Base-by-base conservation (phyloP, 2,888 invertebrate species). In the Patella caerulea region DNA sequence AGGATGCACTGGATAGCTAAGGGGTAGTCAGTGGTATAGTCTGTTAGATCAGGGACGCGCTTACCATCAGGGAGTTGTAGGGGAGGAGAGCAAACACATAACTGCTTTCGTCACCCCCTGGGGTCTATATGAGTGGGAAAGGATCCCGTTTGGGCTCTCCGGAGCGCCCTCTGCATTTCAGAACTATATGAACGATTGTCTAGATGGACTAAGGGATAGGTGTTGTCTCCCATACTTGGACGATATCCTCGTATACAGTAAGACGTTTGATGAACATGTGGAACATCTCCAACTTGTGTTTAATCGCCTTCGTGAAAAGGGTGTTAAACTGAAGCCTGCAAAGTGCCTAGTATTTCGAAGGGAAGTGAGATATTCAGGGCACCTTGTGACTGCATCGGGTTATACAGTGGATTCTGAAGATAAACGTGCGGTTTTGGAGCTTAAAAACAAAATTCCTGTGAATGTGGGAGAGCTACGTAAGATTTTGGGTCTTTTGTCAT, bases 101-200 rank as follows among this genome's bases (percentile, higher is more conserved):
- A 76, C 70, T 45, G 72, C 59, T 53, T 70, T 71, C 55, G 11
- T 75, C 15, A 78, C 75, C 2, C 75, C 78, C 29, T 65, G 71
- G 55, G 81, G 81, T 1, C 72, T 83, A 19, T 82, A 70, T n/a
- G 75, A 82, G 24, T 83, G 77, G 73, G 2, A 59, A 15, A 59
- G 59, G 59, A 54, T 79, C 12, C 74, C 69, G 4, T 78, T 78
- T 52, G 78, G 77, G 12, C 56, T 78, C 0, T 71, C 77, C 2
- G 73, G 73, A 52, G 59, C 77, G 4, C 29, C 59, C 7, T 72
- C 69, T 15, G 52, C 69, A 17, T 53, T 73, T 73, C 73, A 77
- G 69, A 65, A 65, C 29, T 65, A 56, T 45, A 79, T 79, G 79
- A 70, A 76, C n/a, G 15, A 52, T n/a, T 73, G 76, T 19, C 29